Percentiles rank a stretch among this genome's conserved stretches.
Conservation (phyloP, 2,888 invertebrate species). For the Andricus quercusramuli region DNA sequence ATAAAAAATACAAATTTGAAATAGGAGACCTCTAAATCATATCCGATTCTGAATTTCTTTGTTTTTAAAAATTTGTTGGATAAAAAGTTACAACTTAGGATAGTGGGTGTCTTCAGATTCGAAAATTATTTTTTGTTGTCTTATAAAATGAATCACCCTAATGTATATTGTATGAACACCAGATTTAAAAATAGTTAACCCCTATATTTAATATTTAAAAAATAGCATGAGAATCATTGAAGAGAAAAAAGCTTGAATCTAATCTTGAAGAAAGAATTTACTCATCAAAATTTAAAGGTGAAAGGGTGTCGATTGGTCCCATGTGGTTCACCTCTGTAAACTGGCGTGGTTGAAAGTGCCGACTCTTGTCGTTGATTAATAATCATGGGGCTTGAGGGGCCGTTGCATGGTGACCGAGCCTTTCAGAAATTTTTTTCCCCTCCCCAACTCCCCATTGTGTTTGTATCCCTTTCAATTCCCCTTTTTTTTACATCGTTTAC, state of each 20-base stretch:
- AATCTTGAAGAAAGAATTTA: slow-evolving; percentile 2
- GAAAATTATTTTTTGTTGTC: no score
- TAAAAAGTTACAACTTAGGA: no score
- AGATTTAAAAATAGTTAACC: no score
- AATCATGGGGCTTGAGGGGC: slow-evolving; percentile 58
- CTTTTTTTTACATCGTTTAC: slow-evolving; percentile 5
- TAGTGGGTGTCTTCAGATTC: no score
- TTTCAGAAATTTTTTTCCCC: slow-evolving; percentile 33
- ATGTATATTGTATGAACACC: no score
- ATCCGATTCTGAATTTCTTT: no score
- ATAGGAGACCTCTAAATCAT: no score
- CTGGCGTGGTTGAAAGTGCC: slow-evolving; percentile 51
- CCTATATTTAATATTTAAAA: no score
- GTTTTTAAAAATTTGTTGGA: no score
- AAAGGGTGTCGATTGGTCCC: slow-evolving; percentile 37
- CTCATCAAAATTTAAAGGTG: slow-evolving; percentile 14
- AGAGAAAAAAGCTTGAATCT: background rate
- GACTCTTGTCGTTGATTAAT: slow-evolving; percentile 63
- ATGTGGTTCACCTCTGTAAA: slow-evolving; percentile 10
- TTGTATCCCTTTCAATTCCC: background rate
- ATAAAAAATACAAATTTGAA: no score
- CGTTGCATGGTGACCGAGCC: slow-evolving; percentile 49
- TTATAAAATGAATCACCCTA: no score
- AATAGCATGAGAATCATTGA: background rate
- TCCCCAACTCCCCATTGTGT: slow-evolving; percentile 27